These are phyloP conservation scores for Actinia tenebrosa DNA, from an alignment of 64 coral and sea anemone genomes.

Conservation along the genomic window DNA sequence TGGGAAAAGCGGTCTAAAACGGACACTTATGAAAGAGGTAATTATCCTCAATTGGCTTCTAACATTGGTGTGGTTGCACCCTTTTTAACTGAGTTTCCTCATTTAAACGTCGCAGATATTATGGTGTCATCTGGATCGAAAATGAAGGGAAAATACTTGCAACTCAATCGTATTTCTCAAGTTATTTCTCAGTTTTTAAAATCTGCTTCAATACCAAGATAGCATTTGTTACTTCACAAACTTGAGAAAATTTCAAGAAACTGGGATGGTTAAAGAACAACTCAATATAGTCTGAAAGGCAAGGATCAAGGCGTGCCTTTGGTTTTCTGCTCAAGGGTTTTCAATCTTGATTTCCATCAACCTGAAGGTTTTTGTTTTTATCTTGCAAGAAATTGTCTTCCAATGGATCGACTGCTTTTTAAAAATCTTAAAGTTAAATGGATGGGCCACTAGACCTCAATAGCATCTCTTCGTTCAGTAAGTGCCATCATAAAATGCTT, in stretches of 20 bases:
- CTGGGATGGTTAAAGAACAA: no score
- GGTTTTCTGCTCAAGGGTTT: background rate
- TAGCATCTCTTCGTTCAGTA: background rate
- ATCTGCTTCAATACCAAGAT: no score
- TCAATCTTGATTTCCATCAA: background rate
- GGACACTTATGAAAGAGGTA: background rate
- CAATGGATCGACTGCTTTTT: background rate
- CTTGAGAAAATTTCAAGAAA: no score
- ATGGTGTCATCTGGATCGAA: no score
- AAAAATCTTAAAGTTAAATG: background rate
- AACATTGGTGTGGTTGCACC: no score
- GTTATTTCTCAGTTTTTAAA: no score
- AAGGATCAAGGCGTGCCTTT: background rate
- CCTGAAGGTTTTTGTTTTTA: background rate
- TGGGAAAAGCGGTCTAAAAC: background rate
- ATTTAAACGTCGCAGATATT: no score
- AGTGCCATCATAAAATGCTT: background rate
- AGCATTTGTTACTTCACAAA: no score
- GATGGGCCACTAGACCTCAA: background rate
- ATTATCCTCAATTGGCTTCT: background rate
- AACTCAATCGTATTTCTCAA: no score
- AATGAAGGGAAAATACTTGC: no score
- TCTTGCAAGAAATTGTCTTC: background rate
- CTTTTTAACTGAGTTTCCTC: no score
- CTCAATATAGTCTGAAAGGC: background rate